phyloP scores from a whole-genome alignment of 1,140 invertebrate genomes.

The Sitobion miscanthi region DNA sequence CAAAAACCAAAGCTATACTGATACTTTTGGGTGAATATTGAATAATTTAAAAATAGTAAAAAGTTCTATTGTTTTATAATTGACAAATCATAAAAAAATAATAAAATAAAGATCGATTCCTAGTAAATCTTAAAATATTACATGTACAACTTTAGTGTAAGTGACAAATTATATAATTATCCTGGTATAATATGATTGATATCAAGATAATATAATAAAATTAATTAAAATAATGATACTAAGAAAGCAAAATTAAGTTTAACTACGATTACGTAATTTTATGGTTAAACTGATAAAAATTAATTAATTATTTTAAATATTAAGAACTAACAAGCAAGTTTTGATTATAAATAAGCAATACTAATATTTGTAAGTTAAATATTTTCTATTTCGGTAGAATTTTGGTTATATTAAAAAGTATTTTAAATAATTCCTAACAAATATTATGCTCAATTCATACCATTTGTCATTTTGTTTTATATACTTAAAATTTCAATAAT shows the following conservation, averaged over 20 bases:
- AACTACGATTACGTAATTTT: not conserved
- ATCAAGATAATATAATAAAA: not conserved
- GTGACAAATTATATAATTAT: not conserved
- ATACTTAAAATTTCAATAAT: not conserved
- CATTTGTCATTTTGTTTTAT: not conserved
- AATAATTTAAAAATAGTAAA: not conserved
- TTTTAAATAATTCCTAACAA: not conserved
- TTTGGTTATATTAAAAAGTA: not conserved
- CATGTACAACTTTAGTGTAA: not conserved
- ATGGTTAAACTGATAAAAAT: not conserved
- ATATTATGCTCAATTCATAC: not conserved
- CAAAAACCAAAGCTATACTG: not conserved
- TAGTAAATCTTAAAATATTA: not conserved
- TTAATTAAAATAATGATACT: not conserved
- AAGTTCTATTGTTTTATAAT: not conserved
- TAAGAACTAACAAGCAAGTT: not conserved
- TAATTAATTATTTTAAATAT: no score
- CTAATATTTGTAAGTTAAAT: not conserved
- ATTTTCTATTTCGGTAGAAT: not conserved
- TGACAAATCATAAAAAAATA: not conserved
- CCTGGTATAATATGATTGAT: not conserved
- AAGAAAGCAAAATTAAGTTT: not conserved
- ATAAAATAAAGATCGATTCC: not conserved
- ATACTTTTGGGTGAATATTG: not conserved
- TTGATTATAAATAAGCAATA: not conserved